These are phyloP conservation scores for Drosophila melanica DNA, from an alignment of 1,140 invertebrate genomes.

Conservation along the genomic window DNA sequence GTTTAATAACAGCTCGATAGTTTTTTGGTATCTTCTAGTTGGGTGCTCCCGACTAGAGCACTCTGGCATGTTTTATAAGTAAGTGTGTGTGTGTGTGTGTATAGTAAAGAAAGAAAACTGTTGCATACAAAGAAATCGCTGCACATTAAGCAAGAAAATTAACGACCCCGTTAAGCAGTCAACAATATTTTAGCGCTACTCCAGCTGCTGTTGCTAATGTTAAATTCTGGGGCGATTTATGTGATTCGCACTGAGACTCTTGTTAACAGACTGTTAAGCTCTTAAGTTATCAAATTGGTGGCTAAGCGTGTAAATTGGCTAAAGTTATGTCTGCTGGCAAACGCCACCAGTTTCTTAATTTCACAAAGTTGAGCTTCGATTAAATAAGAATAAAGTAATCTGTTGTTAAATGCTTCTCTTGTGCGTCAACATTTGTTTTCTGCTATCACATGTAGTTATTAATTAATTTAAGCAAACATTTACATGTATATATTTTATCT, in stretches of 20 bases:
- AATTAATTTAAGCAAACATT: too few species aligned
- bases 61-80: not conserved
- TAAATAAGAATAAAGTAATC: too few species aligned
- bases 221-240: constrained; percentile 14
- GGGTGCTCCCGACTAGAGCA: too few species aligned
- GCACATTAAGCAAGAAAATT: constrained; percentile 24
- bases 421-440: too few species aligned
- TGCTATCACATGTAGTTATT: too few species aligned
- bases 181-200: constrained; percentile 10
- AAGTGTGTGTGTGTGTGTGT: not conserved
- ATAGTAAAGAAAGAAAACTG: constrained; percentile 25
- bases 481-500: too few species aligned
- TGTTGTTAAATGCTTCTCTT: too few species aligned
- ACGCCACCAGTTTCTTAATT: not conserved
- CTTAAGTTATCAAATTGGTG: constrained; percentile 27
- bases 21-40: too few species aligned
- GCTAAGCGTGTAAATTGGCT: constrained; percentile 17
- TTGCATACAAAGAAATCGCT: constrained; percentile 32
- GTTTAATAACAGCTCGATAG: too few species aligned
- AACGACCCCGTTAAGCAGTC: constrained; percentile 21
- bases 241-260: constrained; percentile 4
- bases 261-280: constrained; percentile 4
- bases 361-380: not conserved
- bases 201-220: not conserved
- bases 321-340: not conserved